phyloP scores from a whole-genome alignment of 2,888 invertebrate genomes.

The Perizoma flavofasciatum region DNA sequence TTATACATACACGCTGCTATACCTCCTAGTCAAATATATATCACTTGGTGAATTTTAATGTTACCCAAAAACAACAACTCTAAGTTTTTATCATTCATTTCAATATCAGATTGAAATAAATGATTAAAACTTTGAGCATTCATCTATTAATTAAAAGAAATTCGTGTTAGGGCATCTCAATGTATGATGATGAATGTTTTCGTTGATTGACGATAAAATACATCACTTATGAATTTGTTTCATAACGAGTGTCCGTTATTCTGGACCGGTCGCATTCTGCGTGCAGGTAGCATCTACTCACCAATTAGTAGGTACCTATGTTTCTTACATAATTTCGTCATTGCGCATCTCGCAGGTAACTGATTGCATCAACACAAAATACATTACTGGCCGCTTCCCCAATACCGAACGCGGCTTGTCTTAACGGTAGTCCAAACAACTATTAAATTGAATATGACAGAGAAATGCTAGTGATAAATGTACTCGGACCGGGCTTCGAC shows the following conservation, averaged over 20 bases:
- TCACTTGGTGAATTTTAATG: too few relatives aligned
- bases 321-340: slow-evolving; percentile 66
- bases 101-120: slow-evolving; percentile 9
- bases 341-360: slow-evolving; percentile 45
- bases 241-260: slow-evolving; percentile 73
- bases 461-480: slow-evolving; percentile 61
- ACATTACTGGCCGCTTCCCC: slow-evolving; percentile 31
- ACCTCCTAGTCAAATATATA: slow-evolving; percentile 1
- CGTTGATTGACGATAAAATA: slow-evolving; percentile 48
- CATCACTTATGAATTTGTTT: slow-evolving; percentile 61
- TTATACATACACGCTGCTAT: too few relatives aligned
- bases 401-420: slow-evolving; percentile 42
- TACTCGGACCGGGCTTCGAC: slow-evolving; percentile 48
- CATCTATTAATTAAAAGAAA: slow-evolving; percentile 18
- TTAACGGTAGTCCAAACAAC: slow-evolving; percentile 59
- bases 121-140: slow-evolving; percentile 13
- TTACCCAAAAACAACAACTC: too few relatives aligned
- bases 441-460: slow-evolving; percentile 64
- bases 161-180: slow-evolving; percentile 42
- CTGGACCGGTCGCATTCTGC: slow-evolving; percentile 60
- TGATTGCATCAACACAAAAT: slow-evolving; percentile 34
- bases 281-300: slow-evolving; percentile 53
- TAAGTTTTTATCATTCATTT: too few relatives aligned
- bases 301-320: slow-evolving; percentile 71
- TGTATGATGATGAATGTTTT: slow-evolving; percentile 44